A percentile compares a stretch with the other conserved stretches of the same genome.
Conservation (phyloP, 2,113 vertebrate species). For the Leucoraja erinaceus region DNA sequence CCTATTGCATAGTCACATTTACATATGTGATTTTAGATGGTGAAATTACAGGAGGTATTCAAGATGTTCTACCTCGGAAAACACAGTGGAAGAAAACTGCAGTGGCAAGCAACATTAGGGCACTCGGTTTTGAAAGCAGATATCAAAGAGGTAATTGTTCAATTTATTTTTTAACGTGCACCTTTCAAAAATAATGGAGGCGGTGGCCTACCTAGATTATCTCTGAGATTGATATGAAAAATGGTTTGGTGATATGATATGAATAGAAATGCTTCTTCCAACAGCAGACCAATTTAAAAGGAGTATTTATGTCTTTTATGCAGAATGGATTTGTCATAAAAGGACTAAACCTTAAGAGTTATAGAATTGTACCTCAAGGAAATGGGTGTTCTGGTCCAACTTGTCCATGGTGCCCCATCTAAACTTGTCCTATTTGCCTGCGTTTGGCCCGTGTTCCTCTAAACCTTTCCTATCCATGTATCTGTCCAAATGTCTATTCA, state of each 20-base stretch:
- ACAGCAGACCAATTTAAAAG: neutral
- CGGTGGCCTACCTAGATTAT: neutral
- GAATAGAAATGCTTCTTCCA: neutral
- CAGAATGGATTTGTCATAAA: neutral
- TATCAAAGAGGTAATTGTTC: constrained; percentile 60
- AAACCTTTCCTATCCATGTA: too few species aligned
- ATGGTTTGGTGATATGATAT: neutral
- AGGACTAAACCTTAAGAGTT: neutral
- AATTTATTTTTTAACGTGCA: neutral
- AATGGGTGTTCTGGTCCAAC: too few species aligned
- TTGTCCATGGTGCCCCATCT: too few species aligned
- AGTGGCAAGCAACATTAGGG: constrained; percentile 70
- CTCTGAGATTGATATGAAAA: neutral
- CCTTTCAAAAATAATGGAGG: neutral
- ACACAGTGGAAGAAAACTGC: constrained; percentile 69
- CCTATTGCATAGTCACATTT: neutral
- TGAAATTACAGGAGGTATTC: constrained; percentile 72
- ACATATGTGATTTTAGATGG: constrained; percentile 56
- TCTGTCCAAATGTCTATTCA: too few species aligned
- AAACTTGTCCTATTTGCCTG: too few species aligned
- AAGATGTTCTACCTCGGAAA: constrained; percentile 72
- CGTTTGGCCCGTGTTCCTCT: too few species aligned
- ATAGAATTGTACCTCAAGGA: too few species aligned
- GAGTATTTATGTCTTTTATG: too few species aligned
- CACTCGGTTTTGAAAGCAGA: constrained; percentile 68